Percentiles rank a stretch among this genome's conserved stretches.
These are phyloP conservation scores for Pipistrellus pipistrellus DNA, from an alignment of 2,797 vertebrate species.

Conservation along the genomic window DNA sequence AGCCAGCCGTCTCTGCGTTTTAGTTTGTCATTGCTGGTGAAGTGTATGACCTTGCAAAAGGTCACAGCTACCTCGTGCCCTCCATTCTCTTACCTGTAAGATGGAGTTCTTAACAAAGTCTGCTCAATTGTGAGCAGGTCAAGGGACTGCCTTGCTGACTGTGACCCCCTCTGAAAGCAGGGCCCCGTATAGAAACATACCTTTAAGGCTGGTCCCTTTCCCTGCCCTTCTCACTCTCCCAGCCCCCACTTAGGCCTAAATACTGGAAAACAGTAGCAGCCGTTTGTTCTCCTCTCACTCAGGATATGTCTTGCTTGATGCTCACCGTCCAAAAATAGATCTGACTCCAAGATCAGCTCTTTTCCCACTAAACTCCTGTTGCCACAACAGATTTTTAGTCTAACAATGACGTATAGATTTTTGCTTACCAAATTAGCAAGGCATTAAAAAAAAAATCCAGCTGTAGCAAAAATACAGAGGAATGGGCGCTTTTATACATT, in stretches of 20 bases:
- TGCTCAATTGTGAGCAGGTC: rapidly evolving
- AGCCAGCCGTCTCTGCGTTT: neutral
- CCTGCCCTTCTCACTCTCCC: neutral
- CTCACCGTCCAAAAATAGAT: constrained; percentile 58
- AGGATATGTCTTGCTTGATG: constrained; percentile 17
- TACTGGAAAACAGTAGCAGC: neutral
- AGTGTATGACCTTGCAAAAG: neutral
- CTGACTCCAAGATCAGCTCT: neutral
- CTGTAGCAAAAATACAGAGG: neutral
- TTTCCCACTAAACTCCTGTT: constrained; percentile 17
- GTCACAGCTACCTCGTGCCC: neutral
- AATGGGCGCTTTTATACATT: neutral
- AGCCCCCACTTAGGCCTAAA: neutral
- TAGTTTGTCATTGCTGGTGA: neutral
- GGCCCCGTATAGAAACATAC: rapidly evolving
- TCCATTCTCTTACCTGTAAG: constrained; percentile 21
- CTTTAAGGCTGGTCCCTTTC: neutral
- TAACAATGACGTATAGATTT: neutral
- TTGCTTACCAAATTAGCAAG: constrained; percentile 14
- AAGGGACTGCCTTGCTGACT: neutral
- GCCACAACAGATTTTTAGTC: constrained; percentile 27
- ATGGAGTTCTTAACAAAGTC: neutral
- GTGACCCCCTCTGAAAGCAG: neutral
- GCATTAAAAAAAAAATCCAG: neutral
- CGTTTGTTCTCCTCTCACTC: neutral